Evolutionary conservation across 2,113 vertebrate species (phyloP).

Genomic region (Eurystomus gularis): DNA sequence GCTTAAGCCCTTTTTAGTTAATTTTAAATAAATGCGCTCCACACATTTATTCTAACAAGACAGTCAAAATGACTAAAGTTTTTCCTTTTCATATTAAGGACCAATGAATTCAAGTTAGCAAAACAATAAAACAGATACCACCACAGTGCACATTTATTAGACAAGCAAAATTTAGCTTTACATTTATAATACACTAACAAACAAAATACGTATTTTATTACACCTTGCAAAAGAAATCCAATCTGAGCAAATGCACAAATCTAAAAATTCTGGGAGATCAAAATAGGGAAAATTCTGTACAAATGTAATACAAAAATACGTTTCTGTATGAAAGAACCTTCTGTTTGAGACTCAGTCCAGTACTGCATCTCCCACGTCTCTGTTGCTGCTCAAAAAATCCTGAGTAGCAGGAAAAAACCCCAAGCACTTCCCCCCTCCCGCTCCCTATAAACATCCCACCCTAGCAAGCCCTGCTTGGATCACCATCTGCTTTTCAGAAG

Average conservation of each 20-base stretch:
- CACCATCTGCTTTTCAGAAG: neutral
- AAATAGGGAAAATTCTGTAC: slow-evolving; percentile 57
- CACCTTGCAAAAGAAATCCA: neutral
- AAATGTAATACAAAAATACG: slow-evolving; percentile 60
- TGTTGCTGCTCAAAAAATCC: neutral
- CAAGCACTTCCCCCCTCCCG: neutral
- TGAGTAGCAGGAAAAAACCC: neutral
- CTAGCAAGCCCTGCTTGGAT: neutral
- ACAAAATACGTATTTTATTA: slow-evolving; percentile 3
- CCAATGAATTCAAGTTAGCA: neutral
- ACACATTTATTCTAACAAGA: neutral
- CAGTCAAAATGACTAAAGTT: neutral
- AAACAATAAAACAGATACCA: neutral
- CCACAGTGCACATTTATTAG: slow-evolving; percentile 47
- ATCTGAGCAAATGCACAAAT: slow-evolving; percentile 15
- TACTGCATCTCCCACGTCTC: neutral
- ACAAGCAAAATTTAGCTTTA: slow-evolving; percentile 32
- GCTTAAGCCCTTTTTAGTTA: neutral
- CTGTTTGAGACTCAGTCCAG: neutral
- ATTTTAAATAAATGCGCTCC: neutral
- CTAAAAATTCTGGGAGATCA: slow-evolving; percentile 40
- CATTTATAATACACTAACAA: slow-evolving; percentile 14
- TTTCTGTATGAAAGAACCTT: slow-evolving; percentile 58
- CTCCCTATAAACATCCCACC: neutral
- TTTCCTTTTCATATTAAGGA: neutral